Percentiles rank a stretch among this genome's conserved stretches.
Conservation (phyloP, 1,140 invertebrate species). For the Adoxophyes honmai region DNA sequence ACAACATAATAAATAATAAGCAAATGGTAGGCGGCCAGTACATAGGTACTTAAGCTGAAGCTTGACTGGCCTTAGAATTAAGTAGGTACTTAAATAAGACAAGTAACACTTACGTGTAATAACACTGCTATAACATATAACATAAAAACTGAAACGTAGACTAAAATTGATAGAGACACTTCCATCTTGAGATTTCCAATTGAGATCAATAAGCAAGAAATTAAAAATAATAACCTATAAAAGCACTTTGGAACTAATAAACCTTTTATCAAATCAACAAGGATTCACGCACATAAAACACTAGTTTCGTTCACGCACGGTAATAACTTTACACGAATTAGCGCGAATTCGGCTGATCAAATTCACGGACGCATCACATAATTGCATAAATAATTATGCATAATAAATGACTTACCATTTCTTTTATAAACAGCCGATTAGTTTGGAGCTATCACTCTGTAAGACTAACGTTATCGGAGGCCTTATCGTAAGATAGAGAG, state of each 20-base stretch:
- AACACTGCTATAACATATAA: neutral
- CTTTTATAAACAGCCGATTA: constrained; percentile 17
- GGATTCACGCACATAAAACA: neutral
- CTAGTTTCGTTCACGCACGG: neutral
- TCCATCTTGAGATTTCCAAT: constrained; percentile 6
- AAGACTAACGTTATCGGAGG: neutral
- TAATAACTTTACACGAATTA: too few relatives aligned
- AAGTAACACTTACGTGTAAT: neutral
- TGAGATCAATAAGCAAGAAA: too few relatives aligned
- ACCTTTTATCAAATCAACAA: neutral
- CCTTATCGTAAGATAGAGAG: neutral
- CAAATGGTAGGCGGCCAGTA: too few relatives aligned
- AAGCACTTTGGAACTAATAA: too few relatives aligned
- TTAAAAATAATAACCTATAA: too few relatives aligned
- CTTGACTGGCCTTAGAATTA: too few relatives aligned
- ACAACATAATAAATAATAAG: too few relatives aligned
- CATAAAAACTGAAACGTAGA: neutral
- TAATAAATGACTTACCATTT: constrained; percentile 31
- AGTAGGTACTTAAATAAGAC: too few relatives aligned
- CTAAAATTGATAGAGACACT: neutral
- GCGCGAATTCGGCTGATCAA: neutral
- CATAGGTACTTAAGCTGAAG: too few relatives aligned
- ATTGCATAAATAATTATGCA: constrained; percentile 19
- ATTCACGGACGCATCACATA: neutral
- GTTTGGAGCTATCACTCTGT: constrained; percentile 1